These are phyloP conservation scores for Lagorchestes hirsutus DNA, from an alignment of 2,797 vertebrate species.

Conservation along the genomic window DNA sequence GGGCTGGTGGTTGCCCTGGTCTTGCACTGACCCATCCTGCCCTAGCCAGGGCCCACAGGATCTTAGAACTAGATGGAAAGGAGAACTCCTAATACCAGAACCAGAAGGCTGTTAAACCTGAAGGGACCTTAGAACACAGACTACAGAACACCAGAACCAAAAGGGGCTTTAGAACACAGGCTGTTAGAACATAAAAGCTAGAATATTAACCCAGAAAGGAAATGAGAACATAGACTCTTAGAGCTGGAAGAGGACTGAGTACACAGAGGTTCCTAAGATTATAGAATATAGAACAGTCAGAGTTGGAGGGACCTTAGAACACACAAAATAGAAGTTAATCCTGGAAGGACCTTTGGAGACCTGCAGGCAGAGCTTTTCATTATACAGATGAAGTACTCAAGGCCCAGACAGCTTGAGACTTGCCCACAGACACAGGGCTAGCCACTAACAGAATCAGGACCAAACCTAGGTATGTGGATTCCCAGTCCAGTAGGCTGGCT, in stretches of 20 bases:
- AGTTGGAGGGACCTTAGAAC: background rate
- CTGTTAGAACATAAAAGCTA: background rate
- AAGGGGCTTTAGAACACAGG: background rate
- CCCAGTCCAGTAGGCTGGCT: background rate
- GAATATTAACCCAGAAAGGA: background rate
- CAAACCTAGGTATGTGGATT: background rate
- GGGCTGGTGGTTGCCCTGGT: background rate
- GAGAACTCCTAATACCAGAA: too few species aligned
- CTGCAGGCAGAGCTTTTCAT: background rate
- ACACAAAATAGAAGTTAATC: background rate
- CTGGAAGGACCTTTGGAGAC: background rate
- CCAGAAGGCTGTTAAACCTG: too few species aligned
- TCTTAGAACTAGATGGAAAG: background rate
- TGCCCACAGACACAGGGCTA: background rate
- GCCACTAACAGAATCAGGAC: background rate
- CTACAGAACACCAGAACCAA: too few species aligned
- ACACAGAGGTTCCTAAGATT: background rate
- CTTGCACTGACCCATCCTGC: background rate
- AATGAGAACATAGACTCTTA: background rate
- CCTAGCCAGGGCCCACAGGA: background rate
- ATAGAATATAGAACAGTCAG: background rate
- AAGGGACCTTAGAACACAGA: background rate
- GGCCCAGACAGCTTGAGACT: background rate
- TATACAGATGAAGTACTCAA: background rate
- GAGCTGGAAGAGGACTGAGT: background rate